Conservation (phyloP, 1,140 invertebrate genomes). For the Arion vulgaris region DNA sequence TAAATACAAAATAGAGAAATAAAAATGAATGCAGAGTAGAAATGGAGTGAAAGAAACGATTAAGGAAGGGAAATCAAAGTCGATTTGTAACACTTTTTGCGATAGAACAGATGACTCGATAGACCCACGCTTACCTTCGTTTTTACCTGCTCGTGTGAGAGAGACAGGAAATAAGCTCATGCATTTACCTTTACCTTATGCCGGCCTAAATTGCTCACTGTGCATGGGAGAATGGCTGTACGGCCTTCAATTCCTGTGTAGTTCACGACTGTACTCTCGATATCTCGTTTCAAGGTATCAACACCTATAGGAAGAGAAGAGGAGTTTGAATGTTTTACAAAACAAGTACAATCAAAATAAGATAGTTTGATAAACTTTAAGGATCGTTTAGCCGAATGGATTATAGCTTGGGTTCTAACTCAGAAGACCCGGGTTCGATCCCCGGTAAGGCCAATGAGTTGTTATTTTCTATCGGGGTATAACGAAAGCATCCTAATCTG, state of each 20-base stretch:
- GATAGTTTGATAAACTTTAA: no score
- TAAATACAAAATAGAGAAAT: conserved; percentile 18
- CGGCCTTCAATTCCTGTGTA: conserved; percentile 91
- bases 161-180: conserved; percentile 35
- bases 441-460: no score
- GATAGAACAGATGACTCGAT: conserved; percentile 26
- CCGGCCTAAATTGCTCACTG: conserved; percentile 89
- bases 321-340: background rate
- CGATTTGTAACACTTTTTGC: background rate
- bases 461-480: no score
- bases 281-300: background rate
- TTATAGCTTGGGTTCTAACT: no score
- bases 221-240: conserved; percentile 92
- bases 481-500: no score
- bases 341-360: no score
- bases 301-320: conserved; percentile 17
- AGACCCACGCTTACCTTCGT: conserved; percentile 9
- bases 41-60: background rate
- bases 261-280: conserved; percentile 76
- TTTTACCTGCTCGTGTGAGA: background rate
- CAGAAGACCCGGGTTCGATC: no score
- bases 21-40: background rate
- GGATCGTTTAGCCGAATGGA: no score
- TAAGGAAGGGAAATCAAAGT: background rate
- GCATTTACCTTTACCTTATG: conserved; percentile 81